A percentile compares a stretch with the other conserved stretches of the same genome.
phyloP scores from a whole-genome alignment of 2,113 vertebrate species.

The Lichenostomus cassidix region DNA sequence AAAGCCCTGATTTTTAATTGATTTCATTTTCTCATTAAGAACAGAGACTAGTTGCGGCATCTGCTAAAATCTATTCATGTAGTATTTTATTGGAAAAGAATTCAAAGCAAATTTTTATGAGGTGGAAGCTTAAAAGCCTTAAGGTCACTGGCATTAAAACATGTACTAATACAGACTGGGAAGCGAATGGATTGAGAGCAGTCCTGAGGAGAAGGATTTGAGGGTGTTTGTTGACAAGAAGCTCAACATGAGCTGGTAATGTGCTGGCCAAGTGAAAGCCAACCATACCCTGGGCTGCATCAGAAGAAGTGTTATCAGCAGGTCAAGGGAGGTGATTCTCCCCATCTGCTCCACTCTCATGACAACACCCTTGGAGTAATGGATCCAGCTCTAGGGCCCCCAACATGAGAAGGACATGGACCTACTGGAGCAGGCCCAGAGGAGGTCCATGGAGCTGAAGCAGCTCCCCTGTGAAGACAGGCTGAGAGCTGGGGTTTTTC shows the following conservation, averaged over 20 bases:
- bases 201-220: not conserved
- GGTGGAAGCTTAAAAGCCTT: not conserved
- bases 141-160: not conserved
- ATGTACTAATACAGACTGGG: not conserved
- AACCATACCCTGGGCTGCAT: not conserved
- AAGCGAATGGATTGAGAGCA: not conserved
- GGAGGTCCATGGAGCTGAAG: not conserved
- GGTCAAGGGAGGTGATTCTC: not conserved
- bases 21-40: conserved; percentile 8
- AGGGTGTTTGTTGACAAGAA: not conserved
- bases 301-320: not conserved
- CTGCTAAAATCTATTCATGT: conserved; percentile 4
- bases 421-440: not conserved
- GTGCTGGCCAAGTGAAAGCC: not conserved
- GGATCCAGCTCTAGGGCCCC: not conserved
- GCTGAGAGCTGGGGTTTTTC: not conserved
- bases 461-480: not conserved
- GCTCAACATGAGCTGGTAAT: not conserved
- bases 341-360: not conserved
- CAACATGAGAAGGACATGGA: not conserved
- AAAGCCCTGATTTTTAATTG: conserved; percentile 37
- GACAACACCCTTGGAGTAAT: not conserved
- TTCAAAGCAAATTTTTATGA: not conserved
- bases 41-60: not conserved
- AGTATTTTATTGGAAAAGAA: conserved; percentile 9